These are phyloP conservation scores for Potamilus streckersoni DNA, from an alignment of 1,140 invertebrate genomes.

Conservation along the genomic window DNA sequence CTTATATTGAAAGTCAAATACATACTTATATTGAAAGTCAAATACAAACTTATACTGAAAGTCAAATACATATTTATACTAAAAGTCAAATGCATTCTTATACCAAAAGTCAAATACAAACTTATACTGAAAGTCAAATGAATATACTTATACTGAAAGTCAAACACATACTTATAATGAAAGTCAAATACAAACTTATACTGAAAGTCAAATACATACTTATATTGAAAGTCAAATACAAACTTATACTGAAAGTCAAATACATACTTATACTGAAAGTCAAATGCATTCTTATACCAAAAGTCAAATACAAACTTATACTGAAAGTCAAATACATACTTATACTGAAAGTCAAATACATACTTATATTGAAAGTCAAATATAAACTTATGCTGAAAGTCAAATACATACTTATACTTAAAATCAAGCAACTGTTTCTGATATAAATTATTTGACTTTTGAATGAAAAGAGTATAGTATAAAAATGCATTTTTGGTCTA, in stretches of 20 bases:
- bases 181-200: constrained; percentile 28
- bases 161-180: constrained; percentile 86
- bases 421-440: not conserved
- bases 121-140: constrained; percentile 13
- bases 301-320: constrained; percentile 82
- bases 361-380: not conserved
- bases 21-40: constrained; percentile 19
- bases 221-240: not conserved
- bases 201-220: constrained; percentile 7
- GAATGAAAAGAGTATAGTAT: not conserved
- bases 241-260: constrained; percentile 77
- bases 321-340: constrained; percentile 61
- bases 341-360: constrained; percentile 6
- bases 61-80: too few relatives aligned
- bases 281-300: not conserved
- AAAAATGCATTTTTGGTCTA: too few relatives aligned
- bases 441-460: not conserved
- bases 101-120: constrained; percentile 72
- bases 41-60: not conserved
- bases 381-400: too few relatives aligned
- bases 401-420: not conserved
- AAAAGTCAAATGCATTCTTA: constrained; percentile 85
- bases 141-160: not conserved
- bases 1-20: constrained; percentile 76
- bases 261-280: constrained; percentile 23